Percentiles rank a stretch among this genome's conserved stretches.
Evolutionary conservation across 2,113 vertebrate genomes (phyloP).

Genomic region (Mirza zaza): DNA sequence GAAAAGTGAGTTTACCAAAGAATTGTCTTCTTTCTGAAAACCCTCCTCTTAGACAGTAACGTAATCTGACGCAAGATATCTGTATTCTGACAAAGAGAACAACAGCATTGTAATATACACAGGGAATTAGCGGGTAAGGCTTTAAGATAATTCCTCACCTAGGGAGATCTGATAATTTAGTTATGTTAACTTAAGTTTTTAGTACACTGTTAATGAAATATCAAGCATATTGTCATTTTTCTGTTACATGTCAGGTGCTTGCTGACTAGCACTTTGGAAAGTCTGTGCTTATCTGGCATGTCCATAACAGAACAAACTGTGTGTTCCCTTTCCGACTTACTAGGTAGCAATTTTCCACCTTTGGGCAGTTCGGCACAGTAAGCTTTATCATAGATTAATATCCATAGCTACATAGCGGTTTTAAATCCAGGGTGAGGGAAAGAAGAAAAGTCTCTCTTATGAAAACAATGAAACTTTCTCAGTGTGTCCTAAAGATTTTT

Average conservation of each 20-base stretch:
- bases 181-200: neutral
- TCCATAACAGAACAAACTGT: conserved; percentile 44
- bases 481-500: neutral
- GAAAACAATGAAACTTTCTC: conserved; percentile 21
- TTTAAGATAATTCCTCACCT: conserved; percentile 17
- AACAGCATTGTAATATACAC: neutral
- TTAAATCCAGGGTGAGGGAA: conserved; percentile 11
- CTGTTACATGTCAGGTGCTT: conserved; percentile 50
- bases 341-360: neutral
- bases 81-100: neutral
- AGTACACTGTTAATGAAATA: neutral
- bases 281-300: conserved; percentile 45
- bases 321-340: conserved; percentile 50
- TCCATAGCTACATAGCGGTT: conserved; percentile 57
- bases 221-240: conserved; percentile 1
- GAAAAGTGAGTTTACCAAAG: neutral
- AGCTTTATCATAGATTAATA: conserved; percentile 67
- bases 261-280: conserved; percentile 47
- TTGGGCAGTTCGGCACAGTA: neutral
- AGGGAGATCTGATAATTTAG: neutral
- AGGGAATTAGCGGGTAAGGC: neutral
- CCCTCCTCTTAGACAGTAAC: neutral
- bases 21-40: neutral
- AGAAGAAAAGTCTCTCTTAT: neutral
- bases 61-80: neutral